Percentiles rank a stretch among this genome's conserved stretches.
These are phyloP conservation scores for Heliconius himera DNA, from an alignment of 1,140 invertebrate genomes.

Conservation along the genomic window DNA sequence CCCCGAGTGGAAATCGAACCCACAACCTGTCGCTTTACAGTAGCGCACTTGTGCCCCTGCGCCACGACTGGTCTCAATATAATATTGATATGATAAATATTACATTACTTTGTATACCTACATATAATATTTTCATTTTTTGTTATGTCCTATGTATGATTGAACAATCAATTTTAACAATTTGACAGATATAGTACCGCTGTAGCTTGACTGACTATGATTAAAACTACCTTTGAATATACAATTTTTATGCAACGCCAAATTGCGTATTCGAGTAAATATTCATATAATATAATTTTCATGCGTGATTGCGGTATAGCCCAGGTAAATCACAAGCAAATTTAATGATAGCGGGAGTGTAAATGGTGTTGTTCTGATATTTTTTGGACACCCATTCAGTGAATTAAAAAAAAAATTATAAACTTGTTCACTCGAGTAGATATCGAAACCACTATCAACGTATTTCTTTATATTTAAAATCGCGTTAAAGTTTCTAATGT, in stretches of 20 bases:
- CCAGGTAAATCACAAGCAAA: not conserved
- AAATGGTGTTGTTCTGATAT: not conserved
- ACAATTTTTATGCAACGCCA: constrained; percentile 1
- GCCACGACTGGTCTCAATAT: no score
- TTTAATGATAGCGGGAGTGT: not conserved
- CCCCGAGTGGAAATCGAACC: no score
- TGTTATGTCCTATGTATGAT: not conserved
- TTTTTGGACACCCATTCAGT: no score
- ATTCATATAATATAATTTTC: constrained; percentile 67
- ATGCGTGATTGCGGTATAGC: constrained; percentile 16
- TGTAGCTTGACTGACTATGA: not conserved
- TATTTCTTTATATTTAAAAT: no score
- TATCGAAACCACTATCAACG: no score
- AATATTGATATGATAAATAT: no score
- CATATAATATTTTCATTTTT: not conserved
- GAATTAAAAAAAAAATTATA: no score
- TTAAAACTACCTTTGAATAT: not conserved
- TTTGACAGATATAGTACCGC: not conserved
- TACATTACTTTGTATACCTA: not conserved
- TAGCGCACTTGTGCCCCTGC: no score
- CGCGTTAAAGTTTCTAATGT: no score
- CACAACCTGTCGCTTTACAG: no score
- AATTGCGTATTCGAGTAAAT: constrained; percentile 53
- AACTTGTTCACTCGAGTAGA: no score
- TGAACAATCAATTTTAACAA: not conserved